phyloP scores from a whole-genome alignment of 2,113 vertebrate species.

The Pungitius pungitius region DNA sequence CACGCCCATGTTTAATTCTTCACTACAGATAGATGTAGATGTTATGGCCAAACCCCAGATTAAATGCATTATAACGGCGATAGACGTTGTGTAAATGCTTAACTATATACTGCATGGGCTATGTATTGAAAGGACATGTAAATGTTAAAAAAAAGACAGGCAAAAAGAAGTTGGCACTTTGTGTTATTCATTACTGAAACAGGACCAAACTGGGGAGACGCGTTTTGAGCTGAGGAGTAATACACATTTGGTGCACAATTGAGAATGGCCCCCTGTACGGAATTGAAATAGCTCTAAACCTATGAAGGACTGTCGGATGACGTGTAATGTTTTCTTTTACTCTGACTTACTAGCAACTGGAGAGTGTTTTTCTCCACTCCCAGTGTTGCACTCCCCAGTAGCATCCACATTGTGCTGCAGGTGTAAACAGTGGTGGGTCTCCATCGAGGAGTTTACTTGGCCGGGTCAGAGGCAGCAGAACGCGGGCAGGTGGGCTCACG shows the following conservation, averaged over 20 bases:
- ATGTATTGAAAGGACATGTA: background rate
- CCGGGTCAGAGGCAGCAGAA: conserved; percentile 39
- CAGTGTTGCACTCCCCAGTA: too few species aligned
- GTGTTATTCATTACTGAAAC: background rate
- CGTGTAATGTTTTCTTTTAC: conserved; percentile 16
- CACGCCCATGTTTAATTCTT: too few species aligned
- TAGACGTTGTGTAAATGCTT: background rate
- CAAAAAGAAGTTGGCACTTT: background rate
- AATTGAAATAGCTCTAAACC: background rate
- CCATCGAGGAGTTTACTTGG: conserved; percentile 44
- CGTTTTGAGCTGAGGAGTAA: background rate
- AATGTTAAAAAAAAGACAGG: background rate
- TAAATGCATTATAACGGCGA: background rate
- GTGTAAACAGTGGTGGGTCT: conserved; percentile 61
- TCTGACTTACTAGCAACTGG: conserved; percentile 8
- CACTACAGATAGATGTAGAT: too few species aligned
- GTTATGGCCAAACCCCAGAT: background rate
- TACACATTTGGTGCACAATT: background rate
- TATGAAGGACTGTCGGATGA: conserved; percentile 1
- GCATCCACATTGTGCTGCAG: conserved; percentile 62
- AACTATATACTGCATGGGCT: background rate
- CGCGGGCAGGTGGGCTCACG: conserved; percentile 43
- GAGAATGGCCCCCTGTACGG: too few species aligned
- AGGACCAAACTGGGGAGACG: background rate
- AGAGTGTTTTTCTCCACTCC: conserved; percentile 17